A percentile compares a stretch with the other conserved stretches of the same genome.
These are phyloP conservation scores for Dicrostonyx torquatus DNA, from an alignment of 2,797 vertebrate genomes.

Conservation along the genomic window DNA sequence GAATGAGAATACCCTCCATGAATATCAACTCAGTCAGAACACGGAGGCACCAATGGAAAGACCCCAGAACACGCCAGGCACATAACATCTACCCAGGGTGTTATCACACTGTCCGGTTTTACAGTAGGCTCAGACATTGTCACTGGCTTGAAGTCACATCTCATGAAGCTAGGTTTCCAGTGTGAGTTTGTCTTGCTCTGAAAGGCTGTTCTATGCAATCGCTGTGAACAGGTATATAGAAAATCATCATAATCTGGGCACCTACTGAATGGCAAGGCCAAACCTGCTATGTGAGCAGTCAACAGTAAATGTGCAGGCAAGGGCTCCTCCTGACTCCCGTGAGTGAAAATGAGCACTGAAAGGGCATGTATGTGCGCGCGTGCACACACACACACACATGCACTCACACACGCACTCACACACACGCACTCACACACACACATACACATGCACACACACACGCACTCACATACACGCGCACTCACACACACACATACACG, in stretches of 20 bases:
- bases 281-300: background rate
- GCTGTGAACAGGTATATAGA: too few species aligned
- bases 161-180: background rate
- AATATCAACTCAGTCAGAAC: background rate
- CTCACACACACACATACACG: background rate
- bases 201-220: background rate
- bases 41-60: rapidly evolving
- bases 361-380: background rate
- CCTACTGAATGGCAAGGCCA: background rate
- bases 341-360: background rate
- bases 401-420: background rate
- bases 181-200: background rate
- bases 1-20: background rate
- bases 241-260: background rate
- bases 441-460: background rate
- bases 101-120: background rate
- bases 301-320: background rate
- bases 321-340: background rate
- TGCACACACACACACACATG: too few species aligned
- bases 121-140: background rate
- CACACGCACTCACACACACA: background rate
- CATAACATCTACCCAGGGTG: background rate
- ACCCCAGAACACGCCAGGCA: rapidly evolving
- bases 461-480: background rate
- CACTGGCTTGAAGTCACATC: background rate